Evolutionary conservation across 2,888 invertebrate species (phyloP).

Genomic region (Idaea biselata): DNA sequence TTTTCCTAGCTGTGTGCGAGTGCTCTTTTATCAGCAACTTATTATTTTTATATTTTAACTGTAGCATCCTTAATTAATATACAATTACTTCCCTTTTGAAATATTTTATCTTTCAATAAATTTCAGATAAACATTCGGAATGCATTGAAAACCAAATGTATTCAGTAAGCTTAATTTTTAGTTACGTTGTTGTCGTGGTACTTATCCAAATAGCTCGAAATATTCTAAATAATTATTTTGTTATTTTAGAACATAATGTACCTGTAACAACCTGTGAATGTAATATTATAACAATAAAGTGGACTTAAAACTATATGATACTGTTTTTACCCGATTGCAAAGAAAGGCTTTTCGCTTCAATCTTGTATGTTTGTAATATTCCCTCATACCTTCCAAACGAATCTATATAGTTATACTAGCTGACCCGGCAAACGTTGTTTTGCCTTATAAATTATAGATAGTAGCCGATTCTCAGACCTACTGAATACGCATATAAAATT

Average conservation of each 20-base stretch:
- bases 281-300: not conserved
- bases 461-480: too few relatives aligned
- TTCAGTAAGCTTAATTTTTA: not conserved
- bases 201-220: not conserved
- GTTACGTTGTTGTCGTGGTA: not conserved
- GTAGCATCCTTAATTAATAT: too few relatives aligned
- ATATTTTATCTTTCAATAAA: not conserved
- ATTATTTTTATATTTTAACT: too few relatives aligned
- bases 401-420: too few relatives aligned
- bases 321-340: not conserved
- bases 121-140: not conserved
- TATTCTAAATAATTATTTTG: not conserved
- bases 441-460: too few relatives aligned
- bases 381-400: too few relatives aligned
- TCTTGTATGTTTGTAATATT: too few relatives aligned
- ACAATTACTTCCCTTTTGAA: not conserved
- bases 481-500: too few relatives aligned
- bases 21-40: not conserved
- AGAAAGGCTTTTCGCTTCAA: too few relatives aligned
- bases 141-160: conserved; percentile 1
- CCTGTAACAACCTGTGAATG: not conserved
- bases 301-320: not conserved
- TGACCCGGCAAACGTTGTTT: too few relatives aligned
- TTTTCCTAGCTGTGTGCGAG: not conserved
- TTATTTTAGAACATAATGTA: not conserved